Evolutionary conservation across 92 coral and sea anemone genomes (phyloP).

Genomic region (Paramuricea clavata): DNA sequence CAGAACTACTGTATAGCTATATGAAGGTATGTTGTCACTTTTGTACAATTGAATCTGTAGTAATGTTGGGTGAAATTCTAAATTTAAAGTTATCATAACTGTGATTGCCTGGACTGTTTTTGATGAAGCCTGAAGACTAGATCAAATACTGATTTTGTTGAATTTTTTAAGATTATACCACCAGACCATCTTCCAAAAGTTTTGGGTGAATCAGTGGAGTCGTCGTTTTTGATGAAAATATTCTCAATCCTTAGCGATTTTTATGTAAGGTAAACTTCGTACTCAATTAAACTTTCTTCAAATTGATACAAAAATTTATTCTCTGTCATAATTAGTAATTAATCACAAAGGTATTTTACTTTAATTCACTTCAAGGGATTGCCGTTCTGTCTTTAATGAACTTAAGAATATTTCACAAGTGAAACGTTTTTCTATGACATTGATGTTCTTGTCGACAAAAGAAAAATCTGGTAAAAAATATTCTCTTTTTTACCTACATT

Average conservation of each 20-base stretch:
- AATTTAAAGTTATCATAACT: neutral
- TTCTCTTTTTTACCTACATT: neutral
- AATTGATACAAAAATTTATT: too few species aligned
- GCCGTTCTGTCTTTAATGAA: constrained; percentile 77
- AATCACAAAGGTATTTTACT: neutral
- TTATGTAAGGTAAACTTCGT: constrained; percentile 67
- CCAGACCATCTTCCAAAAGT: constrained; percentile 84
- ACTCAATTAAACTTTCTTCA: neutral
- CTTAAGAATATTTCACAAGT: constrained; percentile 78
- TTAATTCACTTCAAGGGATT: constrained; percentile 62
- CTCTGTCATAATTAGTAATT: neutral
- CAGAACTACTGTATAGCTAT: constrained; percentile 72
- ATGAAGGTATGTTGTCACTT: constrained; percentile 73
- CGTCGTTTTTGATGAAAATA: constrained; percentile 76
- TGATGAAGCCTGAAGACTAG: too few species aligned
- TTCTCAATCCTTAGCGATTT: constrained; percentile 70
- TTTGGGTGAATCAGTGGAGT: constrained; percentile 89
- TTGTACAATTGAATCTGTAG: too few species aligned
- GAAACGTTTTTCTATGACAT: constrained; percentile 88
- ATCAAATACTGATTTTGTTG: too few species aligned
- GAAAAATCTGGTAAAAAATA: constrained; percentile 76
- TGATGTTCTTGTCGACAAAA: constrained; percentile 86
- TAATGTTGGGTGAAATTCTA: neutral
- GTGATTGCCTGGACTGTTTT: too few species aligned
- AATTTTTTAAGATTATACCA: constrained; percentile 79